These are phyloP conservation scores for Scolanthus callimorphus DNA, from an alignment of 92 coral and sea anemone species.

Conservation along the genomic window DNA sequence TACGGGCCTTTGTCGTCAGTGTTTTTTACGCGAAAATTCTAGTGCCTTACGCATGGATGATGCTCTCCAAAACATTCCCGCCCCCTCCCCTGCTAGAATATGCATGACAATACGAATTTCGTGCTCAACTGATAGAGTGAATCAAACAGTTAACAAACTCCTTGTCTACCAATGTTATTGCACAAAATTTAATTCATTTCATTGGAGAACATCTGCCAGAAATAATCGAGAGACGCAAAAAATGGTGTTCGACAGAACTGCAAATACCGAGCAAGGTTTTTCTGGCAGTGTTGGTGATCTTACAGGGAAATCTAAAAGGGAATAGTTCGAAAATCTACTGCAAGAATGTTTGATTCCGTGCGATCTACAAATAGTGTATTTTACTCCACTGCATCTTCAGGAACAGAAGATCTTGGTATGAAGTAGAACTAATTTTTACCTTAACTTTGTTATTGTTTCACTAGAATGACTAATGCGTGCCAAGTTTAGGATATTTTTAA, in stretches of 20 bases:
- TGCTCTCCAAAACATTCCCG: too few relatives aligned
- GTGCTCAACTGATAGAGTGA: too few relatives aligned
- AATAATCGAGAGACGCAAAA: too few relatives aligned
- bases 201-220: too few relatives aligned
- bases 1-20: too few relatives aligned
- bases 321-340: slow-evolving; percentile 40
- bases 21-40: too few relatives aligned
- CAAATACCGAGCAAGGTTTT: neutral
- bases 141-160: neutral
- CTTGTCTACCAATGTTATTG: neutral
- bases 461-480: too few relatives aligned
- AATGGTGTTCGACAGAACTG: slow-evolving; percentile 25
- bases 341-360: slow-evolving; percentile 72
- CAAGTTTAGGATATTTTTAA: too few relatives aligned
- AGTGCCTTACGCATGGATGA: too few relatives aligned
- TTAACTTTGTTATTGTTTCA: too few relatives aligned
- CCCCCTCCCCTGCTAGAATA: slow-evolving; percentile 38
- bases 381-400: slow-evolving; percentile 69
- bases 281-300: slow-evolving; percentile 12
- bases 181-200: neutral
- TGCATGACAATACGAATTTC: too few relatives aligned
- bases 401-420: slow-evolving; percentile 76
- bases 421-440: neutral
- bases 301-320: slow-evolving; percentile 39
- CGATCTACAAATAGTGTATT: slow-evolving; percentile 63